Conservation (phyloP, 2,888 invertebrate species). For the Epinotia nisella region DNA sequence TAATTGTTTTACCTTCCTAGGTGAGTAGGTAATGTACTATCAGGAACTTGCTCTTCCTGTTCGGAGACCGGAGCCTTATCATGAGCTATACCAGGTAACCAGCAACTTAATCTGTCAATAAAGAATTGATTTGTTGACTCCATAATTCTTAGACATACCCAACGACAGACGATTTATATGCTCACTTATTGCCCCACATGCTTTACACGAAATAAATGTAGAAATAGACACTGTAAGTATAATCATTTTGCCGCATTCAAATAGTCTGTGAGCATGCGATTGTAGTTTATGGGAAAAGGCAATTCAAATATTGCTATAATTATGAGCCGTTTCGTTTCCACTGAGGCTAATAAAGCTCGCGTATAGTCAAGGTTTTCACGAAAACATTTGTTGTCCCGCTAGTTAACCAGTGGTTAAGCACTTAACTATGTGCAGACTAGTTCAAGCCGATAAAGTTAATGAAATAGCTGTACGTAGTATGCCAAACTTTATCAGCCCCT, state of each 20-base stretch:
- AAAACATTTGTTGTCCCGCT: slow-evolving; percentile 60
- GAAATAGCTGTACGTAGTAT: background rate
- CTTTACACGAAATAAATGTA: slow-evolving; percentile 47
- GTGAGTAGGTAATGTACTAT: too few relatives aligned
- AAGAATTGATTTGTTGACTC: background rate
- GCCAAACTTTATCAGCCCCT: too few relatives aligned
- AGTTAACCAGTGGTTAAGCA: slow-evolving; percentile 45
- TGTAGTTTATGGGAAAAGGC: slow-evolving; percentile 71
- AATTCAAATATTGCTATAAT: slow-evolving; percentile 79
- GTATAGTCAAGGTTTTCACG: slow-evolving; percentile 64
- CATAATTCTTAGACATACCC: background rate
- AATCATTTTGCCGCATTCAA: slow-evolving; percentile 69
- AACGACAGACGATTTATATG: slow-evolving; percentile 26
- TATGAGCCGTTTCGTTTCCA: slow-evolving; percentile 75
- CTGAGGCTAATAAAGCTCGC: slow-evolving; percentile 71
- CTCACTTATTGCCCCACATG: slow-evolving; percentile 27
- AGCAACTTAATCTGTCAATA: background rate
- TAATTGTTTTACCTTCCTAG: too few relatives aligned
- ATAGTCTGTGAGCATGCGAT: slow-evolving; percentile 75
- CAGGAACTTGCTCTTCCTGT: too few relatives aligned
- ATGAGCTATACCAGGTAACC: too few relatives aligned
- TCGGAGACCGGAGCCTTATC: too few relatives aligned
- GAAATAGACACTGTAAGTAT: slow-evolving; percentile 62
- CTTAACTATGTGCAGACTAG: slow-evolving; percentile 19
- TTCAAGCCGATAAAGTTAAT: slow-evolving; percentile 3